Base-by-base conservation (phyloP, 1,140 invertebrate genomes). In the Drosophila insularis region DNA sequence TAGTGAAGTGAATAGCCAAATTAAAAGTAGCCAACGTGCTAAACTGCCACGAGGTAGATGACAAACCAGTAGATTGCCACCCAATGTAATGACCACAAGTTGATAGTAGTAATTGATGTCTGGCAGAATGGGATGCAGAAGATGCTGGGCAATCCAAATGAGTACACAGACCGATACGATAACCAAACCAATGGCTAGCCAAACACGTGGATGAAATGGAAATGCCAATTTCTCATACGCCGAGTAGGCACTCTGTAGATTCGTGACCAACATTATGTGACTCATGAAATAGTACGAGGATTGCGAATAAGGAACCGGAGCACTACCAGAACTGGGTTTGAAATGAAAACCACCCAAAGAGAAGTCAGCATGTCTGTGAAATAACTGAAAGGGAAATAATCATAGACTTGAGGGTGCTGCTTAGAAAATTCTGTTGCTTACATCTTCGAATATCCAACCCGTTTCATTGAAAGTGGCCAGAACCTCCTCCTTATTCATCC, bases 201-300 rank as follows among this genome's bases (percentile, higher is more conserved):
- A 91, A 53, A 91, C 59, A 2, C 63, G 19, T 0, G 69, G 74
- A 35, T 64, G 40, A 21, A 90, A 91, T 27, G 89, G 89, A 19
- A 91, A 80, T 13, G 90, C 68, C 21, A 90, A 63, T 39, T 90
- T 91, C 32, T 78, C 76, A 59, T 91, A 91, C 13, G 89, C 68
- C 14, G 81, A 89, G 31, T 91, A 91, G 10, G 84, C 73, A n/a
- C 69, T 71, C 23, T 76, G 78, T 23, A 86, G 64, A 60, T 91
- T 89, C 2, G 89, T 90, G 5, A 86, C 79, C 55, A 91, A 14
- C 71, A 91, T 82, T 1, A 91, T 91, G 64, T 86, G 78, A 35
- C 89, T 91, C 79, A 91, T 80, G 55, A 86, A 90, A 65, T 91
- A 91, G 55, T 89, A 76, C 1, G 61, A 71, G 7, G 89, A 90